These are phyloP conservation scores for Lampris incognitus DNA, from an alignment of 2,113 vertebrate species.

Conservation along the genomic window DNA sequence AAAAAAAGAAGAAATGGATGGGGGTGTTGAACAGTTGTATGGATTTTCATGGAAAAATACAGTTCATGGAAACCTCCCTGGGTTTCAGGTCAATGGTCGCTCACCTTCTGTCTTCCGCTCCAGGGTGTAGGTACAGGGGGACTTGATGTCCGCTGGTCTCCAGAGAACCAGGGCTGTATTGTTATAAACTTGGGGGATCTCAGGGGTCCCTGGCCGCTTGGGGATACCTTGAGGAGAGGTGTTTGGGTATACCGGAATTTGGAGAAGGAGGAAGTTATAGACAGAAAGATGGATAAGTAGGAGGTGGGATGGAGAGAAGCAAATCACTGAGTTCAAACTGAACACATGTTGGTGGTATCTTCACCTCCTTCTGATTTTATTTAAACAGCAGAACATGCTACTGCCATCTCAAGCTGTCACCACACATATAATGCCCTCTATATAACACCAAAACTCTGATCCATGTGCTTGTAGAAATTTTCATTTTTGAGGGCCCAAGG, in stretches of 20 bases:
- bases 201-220: constrained; percentile 89
- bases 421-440: not conserved
- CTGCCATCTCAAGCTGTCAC: too few species aligned
- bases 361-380: too few species aligned
- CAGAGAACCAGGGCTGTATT: constrained; percentile 94
- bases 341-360: too few species aligned
- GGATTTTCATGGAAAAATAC: too few species aligned
- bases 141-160: constrained; percentile 89
- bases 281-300: not conserved
- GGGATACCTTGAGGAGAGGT: constrained; percentile 83
- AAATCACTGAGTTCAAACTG: not conserved
- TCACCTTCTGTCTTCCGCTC: constrained; percentile 89
- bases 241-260: not conserved
- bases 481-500: not conserved
- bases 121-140: constrained; percentile 91
- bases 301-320: not conserved
- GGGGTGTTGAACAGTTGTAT: too few species aligned
- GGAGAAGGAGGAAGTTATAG: not conserved
- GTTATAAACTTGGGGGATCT: constrained; percentile 93
- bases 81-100: constrained; percentile 6
- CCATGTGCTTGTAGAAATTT: not conserved
- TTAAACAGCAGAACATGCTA: too few species aligned
- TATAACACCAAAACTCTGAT: not conserved
- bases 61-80: too few species aligned
- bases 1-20: too few species aligned